Evolutionary conservation across 1,140 invertebrate genomes (phyloP), one percentile per base, ranked within the genome.

Genomic region (Tetramorium simillimum): DNA sequence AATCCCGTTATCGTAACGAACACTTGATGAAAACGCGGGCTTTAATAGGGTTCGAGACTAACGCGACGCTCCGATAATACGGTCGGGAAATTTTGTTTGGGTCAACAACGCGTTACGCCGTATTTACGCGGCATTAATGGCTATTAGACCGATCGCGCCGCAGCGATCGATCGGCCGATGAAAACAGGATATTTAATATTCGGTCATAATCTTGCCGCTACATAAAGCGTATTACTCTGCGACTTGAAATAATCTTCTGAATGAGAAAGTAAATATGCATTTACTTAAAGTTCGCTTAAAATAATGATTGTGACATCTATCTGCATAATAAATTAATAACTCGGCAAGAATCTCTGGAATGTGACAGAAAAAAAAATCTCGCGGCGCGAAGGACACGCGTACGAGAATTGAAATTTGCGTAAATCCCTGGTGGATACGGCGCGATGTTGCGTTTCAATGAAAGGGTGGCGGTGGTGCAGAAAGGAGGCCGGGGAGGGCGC

Each of bases 381-480:
- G 18, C 6, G 51, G 43, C 14, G 40, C 14, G 18, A 12, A 46
- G 10, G 14, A 82, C 24, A 40, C 18, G 10, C 33, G 49, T 43
- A 43, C 40, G 67, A 33, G 18, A 6, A 75, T 84, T 75, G 69
- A 75, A 84, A 62, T 84, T 75, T 89, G 89, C 89, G 77, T 84
- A 78, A 80, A 87, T 40, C 73, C 51, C 73, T 53, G 75, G 24
- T 60, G 70, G 63, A 56, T 89, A 77, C 24, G 51, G 85, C 62
- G 28, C 53, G 70, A 65, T 62, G 78, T 85, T 37, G 73, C 72
- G 88, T 81, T 76, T 85, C 73, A 49, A 72, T 21, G 37, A 72
- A 56, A 67, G 76, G 75, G 78, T 90, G 87, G 73, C 80, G 76
- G 76, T 82, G 80, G 70, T 82, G 86, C 69, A 81, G 53, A 84